Evolutionary conservation across 2,888 invertebrate species (phyloP).

Genomic region (Nymphalis c-album): DNA sequence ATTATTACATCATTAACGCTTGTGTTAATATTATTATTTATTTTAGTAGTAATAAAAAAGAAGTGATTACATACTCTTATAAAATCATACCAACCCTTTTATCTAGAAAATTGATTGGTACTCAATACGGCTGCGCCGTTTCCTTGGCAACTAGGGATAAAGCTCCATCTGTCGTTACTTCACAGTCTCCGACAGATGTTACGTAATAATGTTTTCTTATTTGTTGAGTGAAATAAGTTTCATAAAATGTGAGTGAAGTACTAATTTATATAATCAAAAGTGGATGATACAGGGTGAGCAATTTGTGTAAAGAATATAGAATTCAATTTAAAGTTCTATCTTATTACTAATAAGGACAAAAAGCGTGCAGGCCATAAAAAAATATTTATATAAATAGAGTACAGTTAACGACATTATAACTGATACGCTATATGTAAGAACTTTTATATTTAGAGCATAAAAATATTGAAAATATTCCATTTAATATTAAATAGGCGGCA

Average conservation of each 20-base stretch:
- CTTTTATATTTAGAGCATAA: too few species aligned
- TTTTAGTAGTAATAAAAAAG: not conserved
- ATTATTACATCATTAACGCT: too few species aligned
- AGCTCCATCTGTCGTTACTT: constrained; percentile 54
- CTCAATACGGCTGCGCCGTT: constrained; percentile 66
- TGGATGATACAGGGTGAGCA: constrained; percentile 4
- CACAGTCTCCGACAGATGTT: constrained; percentile 62
- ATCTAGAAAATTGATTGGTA: constrained; percentile 41
- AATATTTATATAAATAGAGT: too few species aligned
- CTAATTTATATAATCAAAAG: constrained; percentile 2
- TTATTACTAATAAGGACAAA: not conserved
- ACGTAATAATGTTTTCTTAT: constrained; percentile 46
- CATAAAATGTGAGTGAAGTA: constrained; percentile 27
- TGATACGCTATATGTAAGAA: too few species aligned
- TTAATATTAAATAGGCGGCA: too few species aligned
- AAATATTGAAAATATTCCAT: too few species aligned
- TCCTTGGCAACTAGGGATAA: constrained; percentile 55
- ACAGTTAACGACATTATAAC: too few species aligned
- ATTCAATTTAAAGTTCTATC: too few species aligned
- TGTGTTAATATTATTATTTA: not conserved
- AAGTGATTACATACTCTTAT: not conserved
- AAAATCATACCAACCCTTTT: not conserved
- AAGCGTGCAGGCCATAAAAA: too few species aligned
- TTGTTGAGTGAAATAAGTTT: constrained; percentile 35
- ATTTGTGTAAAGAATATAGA: not conserved